phyloP scores from a whole-genome alignment of 2,888 invertebrate species.

The Baronia brevicornis region DNA sequence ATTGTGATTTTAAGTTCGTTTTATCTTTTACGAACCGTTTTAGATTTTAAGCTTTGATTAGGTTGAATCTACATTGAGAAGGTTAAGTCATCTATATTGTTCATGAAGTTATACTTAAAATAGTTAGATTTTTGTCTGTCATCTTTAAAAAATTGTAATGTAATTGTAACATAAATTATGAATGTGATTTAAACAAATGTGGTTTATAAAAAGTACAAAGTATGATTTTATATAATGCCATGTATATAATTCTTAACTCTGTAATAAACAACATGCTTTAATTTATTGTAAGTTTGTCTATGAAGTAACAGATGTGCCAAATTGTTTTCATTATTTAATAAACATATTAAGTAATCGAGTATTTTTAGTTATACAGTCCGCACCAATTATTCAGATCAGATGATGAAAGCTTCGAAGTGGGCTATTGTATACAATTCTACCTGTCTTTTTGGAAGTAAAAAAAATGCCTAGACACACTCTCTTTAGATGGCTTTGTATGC shows the following conservation, averaged over 20 bases:
- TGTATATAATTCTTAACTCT: too few species aligned
- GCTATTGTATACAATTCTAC: conserved; percentile 46
- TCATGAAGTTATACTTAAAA: too few species aligned
- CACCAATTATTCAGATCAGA: background rate
- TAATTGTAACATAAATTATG: conserved; percentile 3
- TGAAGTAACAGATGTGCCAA: conserved; percentile 13
- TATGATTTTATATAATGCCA: too few species aligned
- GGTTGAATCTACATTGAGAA: too few species aligned
- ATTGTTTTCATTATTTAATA: conserved; percentile 11
- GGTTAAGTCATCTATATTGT: too few species aligned
- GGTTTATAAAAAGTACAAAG: conserved; percentile 12
- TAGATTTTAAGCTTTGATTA: too few species aligned
- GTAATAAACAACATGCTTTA: conserved; percentile 11
- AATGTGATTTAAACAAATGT: conserved; percentile 7
- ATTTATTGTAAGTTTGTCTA: conserved; percentile 11
- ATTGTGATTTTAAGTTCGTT: too few species aligned
- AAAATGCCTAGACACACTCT: conserved; percentile 71
- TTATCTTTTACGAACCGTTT: too few species aligned
- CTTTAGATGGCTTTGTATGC: conserved; percentile 61
- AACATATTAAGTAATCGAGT: conserved; percentile 3
- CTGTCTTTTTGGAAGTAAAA: conserved; percentile 61
- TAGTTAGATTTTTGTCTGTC: background rate
- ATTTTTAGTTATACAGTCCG: conserved; percentile 12
- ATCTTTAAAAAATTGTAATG: conserved; percentile 1
- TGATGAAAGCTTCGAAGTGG: background rate